Evolutionary conservation across 2,888 invertebrate species (phyloP), one percentile per base, ranked within the genome.

Genomic region (Eueremaeus valkanovi): DNA sequence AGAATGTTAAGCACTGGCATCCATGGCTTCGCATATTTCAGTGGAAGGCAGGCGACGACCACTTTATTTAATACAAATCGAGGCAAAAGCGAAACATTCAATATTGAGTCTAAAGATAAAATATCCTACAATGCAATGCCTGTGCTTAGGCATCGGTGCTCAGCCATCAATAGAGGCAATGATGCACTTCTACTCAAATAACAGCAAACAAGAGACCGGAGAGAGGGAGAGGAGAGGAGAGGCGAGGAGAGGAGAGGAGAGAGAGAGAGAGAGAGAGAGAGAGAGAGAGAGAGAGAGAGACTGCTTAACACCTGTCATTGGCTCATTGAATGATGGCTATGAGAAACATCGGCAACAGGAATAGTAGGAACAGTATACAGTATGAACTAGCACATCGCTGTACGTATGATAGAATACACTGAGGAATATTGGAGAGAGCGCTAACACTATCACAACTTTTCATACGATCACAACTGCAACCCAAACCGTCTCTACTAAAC

Each of bases 291-390:
- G n/a, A n/a, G n/a, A n/a, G n/a, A n/a, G n/a, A n/a, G 3, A 18
- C 61, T 61, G 61, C 61, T 61, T 61, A 61, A 61, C 61, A 61
- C 61, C 61, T 61, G 61, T 61, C 61, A 61, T 61, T 61, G 11
- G 61, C 9, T 18, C 27, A 61, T 61, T 61, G 61, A 61, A 31
- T 61, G 61, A 61, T 61, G 61, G 61, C 61, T 61, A 61, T 61
- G 61, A 16, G 18, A 31, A 61, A 61, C 31, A 31, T 29, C 61
- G 21, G 21, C 21, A 55, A 24, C 61, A 61, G 24, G 31, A 29
- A 31, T n/a, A 61, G 61, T 29, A 18, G 13, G 6, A 8, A 51
- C n/a, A 13, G 42, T 11, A n/a, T n/a, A n/a, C n/a, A n/a, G n/a
- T n/a, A n/a, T n/a, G n/a, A n/a, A n/a, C n/a, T n/a, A n/a, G n/a